Conservation (phyloP, 1,140 invertebrate genomes). For the Ostrea denselamellosa region DNA sequence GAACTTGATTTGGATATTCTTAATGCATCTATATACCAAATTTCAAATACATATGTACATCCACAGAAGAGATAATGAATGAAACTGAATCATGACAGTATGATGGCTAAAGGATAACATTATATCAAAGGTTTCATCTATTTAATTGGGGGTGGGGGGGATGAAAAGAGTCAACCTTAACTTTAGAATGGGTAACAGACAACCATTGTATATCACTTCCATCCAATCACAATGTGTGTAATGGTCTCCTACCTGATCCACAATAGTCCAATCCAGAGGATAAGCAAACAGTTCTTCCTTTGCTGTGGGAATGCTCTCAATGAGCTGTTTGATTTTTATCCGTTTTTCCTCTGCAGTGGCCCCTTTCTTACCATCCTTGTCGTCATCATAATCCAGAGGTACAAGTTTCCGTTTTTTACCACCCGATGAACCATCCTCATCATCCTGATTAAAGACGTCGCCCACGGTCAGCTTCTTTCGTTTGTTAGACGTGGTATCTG, state of each 20-base stretch:
- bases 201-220: no score
- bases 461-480: conserved; percentile 90
- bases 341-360: conserved; percentile 90
- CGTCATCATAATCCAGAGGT: conserved; percentile 84
- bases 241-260: conserved; percentile 84
- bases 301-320: conserved; percentile 98
- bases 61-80: no score
- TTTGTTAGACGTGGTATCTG: conserved; percentile 65
- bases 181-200: no score
- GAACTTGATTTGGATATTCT: no score
- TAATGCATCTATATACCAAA: no score
- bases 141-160: no score
- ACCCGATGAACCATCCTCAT: conserved; percentile 84
- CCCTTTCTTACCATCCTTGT: conserved; percentile 75
- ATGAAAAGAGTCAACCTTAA: no score
- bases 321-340: conserved; percentile 96
- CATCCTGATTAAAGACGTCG: conserved; percentile 95
- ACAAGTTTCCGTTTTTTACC: conserved; percentile 90
- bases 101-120: no score
- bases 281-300: conserved; percentile 97
- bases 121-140: no score
- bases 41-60: no score
- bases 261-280: conserved; percentile 93
- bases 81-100: no score
- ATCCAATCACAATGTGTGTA: no score